Percentiles rank a stretch among this genome's conserved stretches.
Conservation (phyloP, 2,113 vertebrate genomes). For the Prolemur simus region DNA sequence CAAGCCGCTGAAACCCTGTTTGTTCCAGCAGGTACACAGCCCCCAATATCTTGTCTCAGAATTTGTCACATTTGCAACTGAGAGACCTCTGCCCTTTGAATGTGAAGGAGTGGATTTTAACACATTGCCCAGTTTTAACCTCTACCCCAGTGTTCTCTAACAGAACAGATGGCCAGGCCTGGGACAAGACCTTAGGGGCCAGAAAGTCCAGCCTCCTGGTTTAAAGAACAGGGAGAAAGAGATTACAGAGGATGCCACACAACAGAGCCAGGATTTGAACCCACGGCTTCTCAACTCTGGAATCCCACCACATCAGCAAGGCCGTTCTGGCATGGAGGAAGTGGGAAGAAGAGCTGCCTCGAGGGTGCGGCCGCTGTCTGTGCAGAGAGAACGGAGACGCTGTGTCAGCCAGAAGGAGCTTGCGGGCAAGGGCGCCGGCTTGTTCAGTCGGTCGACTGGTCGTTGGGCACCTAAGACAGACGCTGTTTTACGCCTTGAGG, state of each 20-base stretch:
- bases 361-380: accelerated
- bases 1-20: accelerated
- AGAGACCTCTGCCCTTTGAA: constrained; percentile 50
- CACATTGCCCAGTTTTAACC: background rate
- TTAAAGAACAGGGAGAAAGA: background rate
- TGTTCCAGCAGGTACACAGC: accelerated
- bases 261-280: background rate
- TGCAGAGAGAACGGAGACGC: background rate
- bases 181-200: background rate
- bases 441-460: accelerated
- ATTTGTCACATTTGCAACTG: background rate
- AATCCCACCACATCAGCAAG: accelerated
- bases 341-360: background rate
- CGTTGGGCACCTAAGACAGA: accelerated
- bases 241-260: background rate
- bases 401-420: accelerated
- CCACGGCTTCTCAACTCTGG: background rate
- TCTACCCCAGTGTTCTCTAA: background rate
- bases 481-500: accelerated
- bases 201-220: background rate
- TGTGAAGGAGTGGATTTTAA: constrained; percentile 35
- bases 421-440: accelerated
- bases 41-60: background rate
- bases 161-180: constrained; percentile 25
- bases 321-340: accelerated